A percentile compares a stretch with the other conserved stretches of the same genome.
Evolutionary conservation across 2,113 vertebrate genomes (phyloP).

Genomic region (Manacus vitellinus): DNA sequence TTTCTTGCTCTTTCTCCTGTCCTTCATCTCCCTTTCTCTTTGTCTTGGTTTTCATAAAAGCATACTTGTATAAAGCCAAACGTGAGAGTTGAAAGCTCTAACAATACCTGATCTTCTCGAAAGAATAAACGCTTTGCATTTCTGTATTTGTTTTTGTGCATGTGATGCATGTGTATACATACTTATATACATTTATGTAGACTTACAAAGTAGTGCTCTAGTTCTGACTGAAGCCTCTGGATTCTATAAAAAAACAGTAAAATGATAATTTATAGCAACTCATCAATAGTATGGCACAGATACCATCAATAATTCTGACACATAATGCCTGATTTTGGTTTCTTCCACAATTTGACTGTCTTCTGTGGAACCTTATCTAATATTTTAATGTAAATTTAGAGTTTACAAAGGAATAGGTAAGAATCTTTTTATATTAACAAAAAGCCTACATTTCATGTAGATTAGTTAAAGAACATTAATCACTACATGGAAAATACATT

Average conservation of each 20-base stretch:
- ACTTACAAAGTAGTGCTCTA: background rate
- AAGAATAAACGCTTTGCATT: background rate
- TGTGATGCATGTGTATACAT: background rate
- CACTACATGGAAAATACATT: background rate
- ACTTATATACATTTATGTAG: background rate
- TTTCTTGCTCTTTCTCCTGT: slow-evolving; percentile 2
- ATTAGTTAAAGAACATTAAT: background rate
- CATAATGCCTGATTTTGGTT: background rate
- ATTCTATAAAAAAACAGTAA: background rate
- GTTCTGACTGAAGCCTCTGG: background rate
- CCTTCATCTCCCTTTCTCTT: background rate
- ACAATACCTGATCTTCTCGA: background rate
- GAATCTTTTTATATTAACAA: background rate
- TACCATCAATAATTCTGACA: background rate
- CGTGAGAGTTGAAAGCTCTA: background rate
- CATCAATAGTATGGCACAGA: background rate
- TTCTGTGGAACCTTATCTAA: background rate
- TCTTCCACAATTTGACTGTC: background rate
- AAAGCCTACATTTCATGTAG: background rate
- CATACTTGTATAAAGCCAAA: background rate
- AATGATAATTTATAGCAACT: background rate
- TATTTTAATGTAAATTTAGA: background rate
- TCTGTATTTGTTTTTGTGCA: background rate
- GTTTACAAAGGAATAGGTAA: background rate
- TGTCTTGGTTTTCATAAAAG: background rate